These are phyloP conservation scores for Dendrolimus punctatus DNA, from an alignment of 1,140 invertebrate genomes.

Conservation along the genomic window DNA sequence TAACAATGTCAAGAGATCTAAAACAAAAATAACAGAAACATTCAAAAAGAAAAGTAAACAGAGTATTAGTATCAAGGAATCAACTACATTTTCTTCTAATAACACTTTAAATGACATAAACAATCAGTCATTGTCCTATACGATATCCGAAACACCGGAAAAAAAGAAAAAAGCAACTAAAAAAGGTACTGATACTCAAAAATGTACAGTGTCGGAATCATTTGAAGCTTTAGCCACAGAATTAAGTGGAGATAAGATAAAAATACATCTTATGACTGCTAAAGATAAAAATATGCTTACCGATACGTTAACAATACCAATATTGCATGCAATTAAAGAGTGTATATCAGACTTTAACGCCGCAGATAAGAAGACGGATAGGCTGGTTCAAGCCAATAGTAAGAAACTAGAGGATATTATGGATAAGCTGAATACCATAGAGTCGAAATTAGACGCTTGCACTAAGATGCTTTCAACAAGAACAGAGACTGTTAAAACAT, in stretches of 20 bases:
- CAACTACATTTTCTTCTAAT: conserved; percentile 32
- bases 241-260: conserved; percentile 37
- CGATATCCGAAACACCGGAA: conserved; percentile 46
- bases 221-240: conserved; percentile 49
- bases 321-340: conserved; percentile 40
- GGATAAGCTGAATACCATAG: conserved; percentile 32
- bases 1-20: conserved; percentile 21
- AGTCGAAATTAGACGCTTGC: conserved; percentile 28
- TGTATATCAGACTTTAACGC: conserved; percentile 32
- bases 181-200: conserved; percentile 23
- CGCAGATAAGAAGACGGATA: conserved; percentile 18
- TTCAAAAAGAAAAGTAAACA: conserved; percentile 22
- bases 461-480: conserved; percentile 5
- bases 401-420: conserved; percentile 40
- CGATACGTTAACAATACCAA: conserved; percentile 39
- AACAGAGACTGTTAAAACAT: conserved; percentile 19
- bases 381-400: conserved; percentile 25
- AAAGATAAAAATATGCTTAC: conserved; percentile 40
- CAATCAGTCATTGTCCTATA: conserved; percentile 39
- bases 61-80: conserved; percentile 29
- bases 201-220: conserved; percentile 36
- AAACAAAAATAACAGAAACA: conserved; percentile 22
- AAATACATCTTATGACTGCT: conserved; percentile 60
- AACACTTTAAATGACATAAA: conserved; percentile 50
- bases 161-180: conserved; percentile 29